Conservation (phyloP, 2,797 vertebrate genomes). For the Gymnodraco acuticeps region DNA sequence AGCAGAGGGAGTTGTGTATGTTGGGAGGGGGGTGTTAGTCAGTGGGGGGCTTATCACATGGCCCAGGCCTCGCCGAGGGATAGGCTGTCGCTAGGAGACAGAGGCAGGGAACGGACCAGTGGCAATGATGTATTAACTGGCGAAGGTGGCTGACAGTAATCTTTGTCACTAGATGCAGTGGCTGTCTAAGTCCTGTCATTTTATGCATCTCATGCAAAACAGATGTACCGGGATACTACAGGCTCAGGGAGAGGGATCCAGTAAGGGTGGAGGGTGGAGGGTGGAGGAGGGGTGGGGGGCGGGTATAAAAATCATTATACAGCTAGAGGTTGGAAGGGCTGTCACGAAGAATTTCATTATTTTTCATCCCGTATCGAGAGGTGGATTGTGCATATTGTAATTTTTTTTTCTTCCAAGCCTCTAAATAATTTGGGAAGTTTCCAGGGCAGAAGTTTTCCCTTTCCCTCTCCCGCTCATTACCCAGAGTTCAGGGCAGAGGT, state of each 20-base stretch:
- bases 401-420: slow-evolving; percentile 77
- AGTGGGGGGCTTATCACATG: slow-evolving; percentile 73
- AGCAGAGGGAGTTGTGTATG: slow-evolving; percentile 60
- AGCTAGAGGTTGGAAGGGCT: slow-evolving; percentile 85
- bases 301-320: slow-evolving; percentile 86
- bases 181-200: slow-evolving; percentile 98
- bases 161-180: slow-evolving; percentile 97
- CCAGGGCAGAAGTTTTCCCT: slow-evolving; percentile 82
- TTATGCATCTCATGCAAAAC: slow-evolving; percentile 98
- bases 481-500: slow-evolving; percentile 85
- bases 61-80: slow-evolving; percentile 82
- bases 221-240: slow-evolving; percentile 93
- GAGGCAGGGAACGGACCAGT: slow-evolving; percentile 93
- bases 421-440: slow-evolving; percentile 90
- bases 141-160: slow-evolving; percentile 93
- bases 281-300: slow-evolving; percentile 25
- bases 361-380: slow-evolving; percentile 87
- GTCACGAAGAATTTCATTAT: slow-evolving; percentile 90
- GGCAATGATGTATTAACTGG: slow-evolving; percentile 99
- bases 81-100: slow-evolving; percentile 98
- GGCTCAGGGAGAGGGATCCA: slow-evolving; percentile 69
- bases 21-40: slow-evolving; percentile 13
- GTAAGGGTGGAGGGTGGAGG: slow-evolving; percentile 45
- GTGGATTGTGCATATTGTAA: slow-evolving; percentile 88
- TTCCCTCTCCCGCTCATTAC: slow-evolving; percentile 84